Conservation (phyloP, 2,113 vertebrate species). For the Dromas ardeola region DNA sequence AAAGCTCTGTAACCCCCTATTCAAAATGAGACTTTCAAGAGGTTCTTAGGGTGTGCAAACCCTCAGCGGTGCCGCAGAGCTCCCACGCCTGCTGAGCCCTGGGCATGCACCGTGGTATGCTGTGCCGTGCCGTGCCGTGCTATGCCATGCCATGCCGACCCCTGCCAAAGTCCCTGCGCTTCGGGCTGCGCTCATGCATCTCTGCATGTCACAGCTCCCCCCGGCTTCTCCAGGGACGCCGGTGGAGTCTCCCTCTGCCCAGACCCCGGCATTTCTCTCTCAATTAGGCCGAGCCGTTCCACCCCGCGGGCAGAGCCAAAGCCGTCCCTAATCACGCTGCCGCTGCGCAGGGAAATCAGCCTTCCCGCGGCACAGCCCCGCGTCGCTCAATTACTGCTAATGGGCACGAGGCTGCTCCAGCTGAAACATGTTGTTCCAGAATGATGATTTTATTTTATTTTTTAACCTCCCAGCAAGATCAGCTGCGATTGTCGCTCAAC, state of each 20-base stretch:
- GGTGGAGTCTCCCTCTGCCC: not conserved
- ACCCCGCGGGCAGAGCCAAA: accelerated
- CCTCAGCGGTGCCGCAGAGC: not conserved
- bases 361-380: not conserved
- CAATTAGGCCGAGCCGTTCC: not conserved
- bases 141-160: accelerated
- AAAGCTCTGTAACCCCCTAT: not conserved
- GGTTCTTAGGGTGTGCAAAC: not conserved
- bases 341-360: not conserved
- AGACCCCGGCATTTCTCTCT: not conserved
- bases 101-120: accelerated
- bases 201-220: not conserved
- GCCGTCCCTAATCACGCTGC: accelerated
- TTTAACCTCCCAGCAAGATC: not conserved
- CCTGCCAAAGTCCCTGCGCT: accelerated
- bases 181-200: accelerated
- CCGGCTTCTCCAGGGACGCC: accelerated
- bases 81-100: accelerated
- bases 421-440: not conserved
- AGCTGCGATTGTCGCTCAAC: not conserved
- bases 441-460: not conserved
- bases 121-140: accelerated
- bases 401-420: not conserved
- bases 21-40: not conserved
- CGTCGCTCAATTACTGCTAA: not conserved